phyloP scores from a whole-genome alignment of 2,113 vertebrate species.

The Turdus rufiventris region DNA sequence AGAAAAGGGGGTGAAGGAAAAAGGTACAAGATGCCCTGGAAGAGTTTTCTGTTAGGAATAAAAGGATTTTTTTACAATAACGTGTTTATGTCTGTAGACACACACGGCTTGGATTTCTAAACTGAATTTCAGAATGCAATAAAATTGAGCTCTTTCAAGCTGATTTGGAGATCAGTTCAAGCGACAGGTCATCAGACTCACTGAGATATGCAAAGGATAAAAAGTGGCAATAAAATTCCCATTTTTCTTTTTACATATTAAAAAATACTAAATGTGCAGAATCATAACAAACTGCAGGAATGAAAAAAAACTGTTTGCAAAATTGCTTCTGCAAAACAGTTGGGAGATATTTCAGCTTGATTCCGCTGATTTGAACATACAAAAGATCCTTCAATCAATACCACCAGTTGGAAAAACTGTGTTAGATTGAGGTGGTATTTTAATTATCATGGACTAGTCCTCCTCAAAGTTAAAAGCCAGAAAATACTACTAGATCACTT shows the following conservation, averaged over 20 bases:
- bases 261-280: background rate
- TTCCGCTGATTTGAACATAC: background rate
- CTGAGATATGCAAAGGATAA: background rate
- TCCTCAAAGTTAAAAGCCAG: background rate
- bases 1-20: background rate
- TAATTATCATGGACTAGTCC: background rate
- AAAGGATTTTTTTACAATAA: background rate
- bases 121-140: background rate
- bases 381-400: background rate
- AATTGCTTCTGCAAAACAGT: background rate
- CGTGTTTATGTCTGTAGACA: background rate
- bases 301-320: background rate
- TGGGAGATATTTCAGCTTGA: background rate
- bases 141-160: background rate
- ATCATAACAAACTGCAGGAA: background rate
- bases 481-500: background rate
- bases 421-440: background rate
- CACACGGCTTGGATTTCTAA: background rate
- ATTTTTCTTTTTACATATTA: background rate
- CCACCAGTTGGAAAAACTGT: background rate
- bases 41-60: conserved; percentile 42
- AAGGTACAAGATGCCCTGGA: background rate
- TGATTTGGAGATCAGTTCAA: background rate
- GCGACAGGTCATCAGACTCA: background rate
- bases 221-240: background rate